Conservation (phyloP, 1,140 invertebrate genomes). For the Ooceraea biroi region DNA sequence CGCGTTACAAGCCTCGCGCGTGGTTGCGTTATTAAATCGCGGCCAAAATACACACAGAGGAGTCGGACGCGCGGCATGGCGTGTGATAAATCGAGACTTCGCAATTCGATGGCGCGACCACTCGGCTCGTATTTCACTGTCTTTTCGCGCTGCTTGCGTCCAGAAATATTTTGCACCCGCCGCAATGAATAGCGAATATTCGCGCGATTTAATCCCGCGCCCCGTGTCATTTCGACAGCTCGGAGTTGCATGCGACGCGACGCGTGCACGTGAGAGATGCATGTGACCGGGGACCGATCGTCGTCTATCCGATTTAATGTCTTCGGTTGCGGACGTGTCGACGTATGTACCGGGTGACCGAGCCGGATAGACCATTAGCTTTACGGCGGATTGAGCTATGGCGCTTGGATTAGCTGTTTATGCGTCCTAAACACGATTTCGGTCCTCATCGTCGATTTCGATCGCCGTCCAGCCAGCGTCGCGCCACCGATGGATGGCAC, state of each 20-base stretch:
- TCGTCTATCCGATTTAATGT: constrained; percentile 28
- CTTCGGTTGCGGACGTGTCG: constrained; percentile 8
- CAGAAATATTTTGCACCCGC: constrained; percentile 65
- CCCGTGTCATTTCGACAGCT: constrained; percentile 45
- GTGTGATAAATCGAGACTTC: constrained; percentile 67
- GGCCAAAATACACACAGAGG: not conserved
- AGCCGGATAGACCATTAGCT: constrained; percentile 45
- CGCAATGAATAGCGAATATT: constrained; percentile 67
- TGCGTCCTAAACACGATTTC: constrained; percentile 6
- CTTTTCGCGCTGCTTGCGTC: constrained; percentile 50
- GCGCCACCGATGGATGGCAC: not conserved
- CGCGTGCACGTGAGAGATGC: constrained; percentile 20
- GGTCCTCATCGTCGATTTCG: constrained; percentile 29
- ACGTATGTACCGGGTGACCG: not conserved
- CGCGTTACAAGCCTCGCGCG: constrained; percentile 27
- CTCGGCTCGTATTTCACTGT: constrained; percentile 70
- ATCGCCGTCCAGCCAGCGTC: not conserved
- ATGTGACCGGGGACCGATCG: not conserved
- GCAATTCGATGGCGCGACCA: constrained; percentile 46
- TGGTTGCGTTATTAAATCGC: constrained; percentile 51
- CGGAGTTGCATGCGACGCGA: constrained; percentile 18
- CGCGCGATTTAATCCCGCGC: constrained; percentile 64
- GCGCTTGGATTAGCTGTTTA: constrained; percentile 35
- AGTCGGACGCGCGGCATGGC: constrained; percentile 9
- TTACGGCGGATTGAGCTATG: not conserved